Percentiles rank a stretch among this genome's conserved stretches.
phyloP scores from a whole-genome alignment of 2,888 invertebrate genomes.

The Latrodectus hesperus region DNA sequence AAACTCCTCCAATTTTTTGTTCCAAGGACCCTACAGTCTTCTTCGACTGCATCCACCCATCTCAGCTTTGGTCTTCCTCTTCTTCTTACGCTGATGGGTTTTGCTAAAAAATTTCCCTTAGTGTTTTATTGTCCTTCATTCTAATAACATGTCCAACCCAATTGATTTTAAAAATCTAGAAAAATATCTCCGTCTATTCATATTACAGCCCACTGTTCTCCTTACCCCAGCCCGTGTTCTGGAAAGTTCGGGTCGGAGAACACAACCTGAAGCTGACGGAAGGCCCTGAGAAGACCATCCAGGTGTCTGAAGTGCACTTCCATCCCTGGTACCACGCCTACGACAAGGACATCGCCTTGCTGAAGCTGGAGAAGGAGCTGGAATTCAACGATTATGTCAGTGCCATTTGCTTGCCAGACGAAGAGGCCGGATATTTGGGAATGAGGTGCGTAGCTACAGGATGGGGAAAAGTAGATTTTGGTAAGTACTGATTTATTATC shows the following conservation, averaged over 20 bases:
- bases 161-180: too few relatives aligned
- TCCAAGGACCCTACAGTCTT: too few relatives aligned
- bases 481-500: constrained; percentile 57
- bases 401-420: constrained; percentile 74
- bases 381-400: constrained; percentile 79
- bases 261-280: constrained; percentile 85
- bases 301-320: constrained; percentile 71
- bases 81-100: too few relatives aligned
- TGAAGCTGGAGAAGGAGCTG: constrained; percentile 87
- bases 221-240: constrained; percentile 72
- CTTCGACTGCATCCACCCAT: too few relatives aligned
- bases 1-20: too few relatives aligned
- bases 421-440: constrained; percentile 72
- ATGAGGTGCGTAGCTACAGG: constrained; percentile 82
- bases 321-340: constrained; percentile 72
- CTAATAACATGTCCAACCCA: too few relatives aligned
- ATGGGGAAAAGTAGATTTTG: constrained; percentile 81
- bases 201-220: constrained; percentile 71
- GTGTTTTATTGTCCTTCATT: too few relatives aligned
- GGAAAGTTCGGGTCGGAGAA: constrained; percentile 81
- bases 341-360: constrained; percentile 80
- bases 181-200: too few relatives aligned
- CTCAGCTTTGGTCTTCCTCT: too few relatives aligned
- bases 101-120: too few relatives aligned
- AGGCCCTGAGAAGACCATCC: constrained; percentile 78